Evolutionary conservation across 1,140 invertebrate genomes (phyloP).

Genomic region (Drosophila sp.): DNA sequence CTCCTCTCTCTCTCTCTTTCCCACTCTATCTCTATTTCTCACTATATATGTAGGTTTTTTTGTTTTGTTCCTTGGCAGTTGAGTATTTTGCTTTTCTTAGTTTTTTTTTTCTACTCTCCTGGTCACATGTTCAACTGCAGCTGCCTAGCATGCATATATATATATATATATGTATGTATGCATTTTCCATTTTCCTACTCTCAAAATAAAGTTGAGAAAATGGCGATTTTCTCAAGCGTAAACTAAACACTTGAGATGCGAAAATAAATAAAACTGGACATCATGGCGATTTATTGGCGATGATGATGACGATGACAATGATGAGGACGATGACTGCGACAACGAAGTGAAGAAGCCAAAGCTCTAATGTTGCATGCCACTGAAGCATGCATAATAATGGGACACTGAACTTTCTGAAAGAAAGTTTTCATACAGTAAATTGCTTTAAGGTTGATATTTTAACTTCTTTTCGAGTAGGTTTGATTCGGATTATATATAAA

Average conservation of each 20-base stretch:
- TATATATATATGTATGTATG: conserved; percentile 39
- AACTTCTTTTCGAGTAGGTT: too few species aligned
- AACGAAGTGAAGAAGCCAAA: conserved; percentile 23
- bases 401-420: conserved; percentile 36
- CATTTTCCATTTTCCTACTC: conserved; percentile 24
- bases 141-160: conserved; percentile 33
- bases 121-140: conserved; percentile 65
- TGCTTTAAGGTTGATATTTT: neutral
- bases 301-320: conserved; percentile 36
- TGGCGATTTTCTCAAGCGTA: conserved; percentile 80
- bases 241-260: conserved; percentile 79
- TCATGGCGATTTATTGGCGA: conserved; percentile 76
- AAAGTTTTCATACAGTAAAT: conserved; percentile 32
- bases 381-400: conserved; percentile 75
- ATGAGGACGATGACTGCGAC: conserved; percentile 3
- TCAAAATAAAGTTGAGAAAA: conserved; percentile 75
- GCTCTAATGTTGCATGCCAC: conserved; percentile 69
- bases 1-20: conserved; percentile 10
- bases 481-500: too few species aligned
- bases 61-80: conserved; percentile 49
- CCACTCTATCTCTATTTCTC: conserved; percentile 13
- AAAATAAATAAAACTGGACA: conserved; percentile 81
- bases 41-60: conserved; percentile 34
- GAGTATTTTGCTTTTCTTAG: conserved; percentile 28
- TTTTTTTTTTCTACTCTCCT: conserved; percentile 21